Percentiles rank a stretch among this genome's conserved stretches.
phyloP scores from a whole-genome alignment of 2,888 invertebrate genomes.

The Rhyacophila evoluta region DNA sequence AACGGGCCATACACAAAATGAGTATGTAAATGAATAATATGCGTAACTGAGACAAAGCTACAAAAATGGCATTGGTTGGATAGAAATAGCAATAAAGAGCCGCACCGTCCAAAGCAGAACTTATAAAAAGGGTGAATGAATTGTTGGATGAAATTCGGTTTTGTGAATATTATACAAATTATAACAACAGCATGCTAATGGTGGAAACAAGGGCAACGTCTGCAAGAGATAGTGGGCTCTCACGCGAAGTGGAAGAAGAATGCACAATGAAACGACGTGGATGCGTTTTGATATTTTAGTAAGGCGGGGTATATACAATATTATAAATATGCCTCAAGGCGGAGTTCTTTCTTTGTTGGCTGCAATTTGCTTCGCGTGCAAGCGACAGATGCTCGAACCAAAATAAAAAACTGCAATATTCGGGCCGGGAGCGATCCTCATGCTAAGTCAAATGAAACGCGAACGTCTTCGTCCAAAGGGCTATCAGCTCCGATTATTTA shows the following conservation, averaged over 20 bases:
- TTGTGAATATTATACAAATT: neutral
- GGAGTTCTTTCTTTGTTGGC: neutral
- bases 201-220: neutral
- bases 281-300: neutral
- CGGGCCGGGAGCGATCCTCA: neutral
- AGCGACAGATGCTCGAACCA: neutral
- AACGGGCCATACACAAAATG: too few relatives aligned
- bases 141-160: neutral
- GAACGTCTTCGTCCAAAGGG: too few relatives aligned
- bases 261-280: neutral
- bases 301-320: neutral
- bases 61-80: too few relatives aligned
- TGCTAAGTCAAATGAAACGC: too few relatives aligned
- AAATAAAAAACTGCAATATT: neutral
- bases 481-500: too few relatives aligned
- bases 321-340: neutral
- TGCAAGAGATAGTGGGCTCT: neutral
- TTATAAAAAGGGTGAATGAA: neutral
- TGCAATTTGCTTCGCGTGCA: neutral
- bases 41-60: too few relatives aligned
- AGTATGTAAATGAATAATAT: too few relatives aligned
- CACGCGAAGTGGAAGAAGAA: neutral
- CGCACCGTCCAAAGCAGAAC: too few relatives aligned
- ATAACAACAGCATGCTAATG: neutral
- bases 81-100: too few relatives aligned